Evolutionary conservation across 2,797 vertebrate species (phyloP), one percentile per base, ranked within the genome.

Genomic region (Peromyscus eremicus): DNA sequence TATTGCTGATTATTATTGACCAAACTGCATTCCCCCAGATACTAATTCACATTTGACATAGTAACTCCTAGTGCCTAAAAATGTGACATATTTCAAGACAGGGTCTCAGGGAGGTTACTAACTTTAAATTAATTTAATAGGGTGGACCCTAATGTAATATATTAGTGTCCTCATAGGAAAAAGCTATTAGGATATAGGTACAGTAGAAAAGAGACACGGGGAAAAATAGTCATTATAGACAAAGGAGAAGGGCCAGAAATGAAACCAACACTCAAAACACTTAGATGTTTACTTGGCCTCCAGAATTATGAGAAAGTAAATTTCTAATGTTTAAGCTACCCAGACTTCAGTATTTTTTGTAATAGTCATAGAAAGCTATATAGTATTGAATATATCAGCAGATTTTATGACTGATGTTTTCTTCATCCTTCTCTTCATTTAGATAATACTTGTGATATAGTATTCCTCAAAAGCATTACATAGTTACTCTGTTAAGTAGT

Each of bases 261-360:
- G 46, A 95, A 93, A 77, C 10, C 55, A 92, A 25, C 4, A 7
- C n/a, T 73, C 46, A 34, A 37, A 29, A 71, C 7, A 57, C 25
- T 68, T 95, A 75, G 16, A 76, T 68, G 23, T 87, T 90, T 34
- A 68, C 60, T 3, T 23, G 60, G 19, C 8, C 32, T 89, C 79
- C 23, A 57, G 62, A 94, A 89, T n/a, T 83, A 25, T 77, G 68
- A 93, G 57, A 91, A 91, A 71, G 84, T 71, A 88, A 91, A 60
- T 92, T 82, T 90, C 32, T 89, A n/a, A 73, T 71, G 34, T 64
- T 79, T 64, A 76, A 89, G 71, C 25, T 11, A 49, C 6, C n/a
- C 46, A 79, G 0, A 77, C 66, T 70, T 16, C 5, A 12, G 14
- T 83, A 32, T 79, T 73, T 89, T 40, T 83, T 89, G 49, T 46